These are phyloP conservation scores for Netelia inedita DNA, from an alignment of 2,888 invertebrate genomes.

Conservation along the genomic window DNA sequence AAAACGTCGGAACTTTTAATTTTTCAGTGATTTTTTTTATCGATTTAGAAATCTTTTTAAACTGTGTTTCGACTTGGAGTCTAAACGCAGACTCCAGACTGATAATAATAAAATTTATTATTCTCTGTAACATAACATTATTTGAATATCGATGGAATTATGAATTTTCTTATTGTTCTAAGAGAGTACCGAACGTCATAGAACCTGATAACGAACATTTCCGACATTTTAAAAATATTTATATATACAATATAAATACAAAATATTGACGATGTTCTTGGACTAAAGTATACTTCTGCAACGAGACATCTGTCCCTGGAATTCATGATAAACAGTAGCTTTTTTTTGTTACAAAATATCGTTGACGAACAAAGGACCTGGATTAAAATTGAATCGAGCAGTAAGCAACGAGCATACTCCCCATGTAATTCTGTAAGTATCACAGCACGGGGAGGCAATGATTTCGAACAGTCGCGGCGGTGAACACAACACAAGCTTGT, in stretches of 20 bases:
- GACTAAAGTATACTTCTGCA: not conserved
- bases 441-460: not conserved
- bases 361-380: not conserved
- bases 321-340: not conserved
- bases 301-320: slow-evolving; percentile 27
- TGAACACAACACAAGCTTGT: not conserved
- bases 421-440: too few relatives aligned
- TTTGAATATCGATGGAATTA: too few relatives aligned
- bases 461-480: not conserved
- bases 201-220: too few relatives aligned
- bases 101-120: too few relatives aligned
- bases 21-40: too few relatives aligned
- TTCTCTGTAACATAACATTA: too few relatives aligned
- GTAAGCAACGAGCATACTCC: not conserved
- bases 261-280: slow-evolving; percentile 8
- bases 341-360: not conserved
- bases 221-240: slow-evolving; percentile 78
- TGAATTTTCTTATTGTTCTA: too few relatives aligned
- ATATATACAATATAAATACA: slow-evolving; percentile 45
- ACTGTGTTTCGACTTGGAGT: too few relatives aligned
- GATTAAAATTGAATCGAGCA: not conserved
- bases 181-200: too few relatives aligned
- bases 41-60: too few relatives aligned
- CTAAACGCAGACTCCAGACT: too few relatives aligned
- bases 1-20: too few relatives aligned